A percentile compares a stretch with the other conserved stretches of the same genome.
These are phyloP conservation scores for Pachycephala philippinensis DNA, from an alignment of 2,113 vertebrate species.

Conservation along the genomic window DNA sequence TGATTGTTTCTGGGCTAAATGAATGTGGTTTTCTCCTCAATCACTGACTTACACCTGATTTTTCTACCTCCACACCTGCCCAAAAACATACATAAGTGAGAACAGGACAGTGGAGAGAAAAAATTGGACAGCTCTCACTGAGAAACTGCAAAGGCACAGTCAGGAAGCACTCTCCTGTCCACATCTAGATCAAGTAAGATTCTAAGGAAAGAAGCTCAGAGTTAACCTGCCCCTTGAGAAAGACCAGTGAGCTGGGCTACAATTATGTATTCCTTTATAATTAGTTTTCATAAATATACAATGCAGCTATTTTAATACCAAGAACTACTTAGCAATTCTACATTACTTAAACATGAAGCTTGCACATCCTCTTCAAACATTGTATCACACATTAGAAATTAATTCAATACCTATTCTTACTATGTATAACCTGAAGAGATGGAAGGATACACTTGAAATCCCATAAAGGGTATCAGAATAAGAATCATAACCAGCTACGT, in stretches of 20 bases:
- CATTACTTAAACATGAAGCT: not conserved
- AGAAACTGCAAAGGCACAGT: not conserved
- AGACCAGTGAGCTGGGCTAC: not conserved
- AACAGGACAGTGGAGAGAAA: not conserved
- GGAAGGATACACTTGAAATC: not conserved
- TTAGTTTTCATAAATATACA: constrained; percentile 3
- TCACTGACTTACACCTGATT: not conserved
- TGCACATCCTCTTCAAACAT: not conserved
- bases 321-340: not conserved
- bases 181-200: not conserved
- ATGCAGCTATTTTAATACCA: not conserved
- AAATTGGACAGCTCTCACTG: not conserved
- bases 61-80: not conserved
- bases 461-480: not conserved
- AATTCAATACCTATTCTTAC: not conserved
- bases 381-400: not conserved
- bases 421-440: not conserved
- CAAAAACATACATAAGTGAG: not conserved
- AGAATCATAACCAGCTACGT: not conserved
- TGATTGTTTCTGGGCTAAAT: not conserved
- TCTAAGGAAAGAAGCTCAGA: not conserved
- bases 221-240: not conserved
- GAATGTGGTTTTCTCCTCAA: not conserved
- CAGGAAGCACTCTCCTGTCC: not conserved
- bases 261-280: not conserved